Percentiles rank a stretch among this genome's conserved stretches.
phyloP scores from a whole-genome alignment of 1,140 invertebrate genomes.

The Nautilus pompilius region DNA sequence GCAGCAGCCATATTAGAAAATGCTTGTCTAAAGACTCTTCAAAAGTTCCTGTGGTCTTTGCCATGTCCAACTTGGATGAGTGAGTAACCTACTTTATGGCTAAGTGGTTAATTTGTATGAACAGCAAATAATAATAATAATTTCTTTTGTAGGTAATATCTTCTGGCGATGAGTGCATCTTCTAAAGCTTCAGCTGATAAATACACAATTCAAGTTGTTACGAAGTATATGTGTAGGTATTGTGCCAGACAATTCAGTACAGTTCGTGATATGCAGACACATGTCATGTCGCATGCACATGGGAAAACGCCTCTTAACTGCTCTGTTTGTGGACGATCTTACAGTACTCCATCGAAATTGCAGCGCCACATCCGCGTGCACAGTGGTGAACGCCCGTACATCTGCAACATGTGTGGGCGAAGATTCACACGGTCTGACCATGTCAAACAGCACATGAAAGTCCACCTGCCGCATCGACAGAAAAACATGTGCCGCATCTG shows the following conservation, averaged over 20 bases:
- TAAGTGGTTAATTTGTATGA: too few species aligned
- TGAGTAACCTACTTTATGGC: too few species aligned
- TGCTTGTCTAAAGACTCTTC: too few species aligned
- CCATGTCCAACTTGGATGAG: too few species aligned
- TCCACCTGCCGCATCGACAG: slow-evolving; percentile 7
- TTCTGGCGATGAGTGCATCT: too few species aligned
- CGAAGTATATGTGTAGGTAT: neutral
- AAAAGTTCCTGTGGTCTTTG: too few species aligned
- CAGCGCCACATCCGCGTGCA: slow-evolving; percentile 80
- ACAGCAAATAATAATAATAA: too few species aligned
- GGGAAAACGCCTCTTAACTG: slow-evolving; percentile 65
- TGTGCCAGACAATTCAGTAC: neutral
- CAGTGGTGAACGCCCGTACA: slow-evolving; percentile 89
- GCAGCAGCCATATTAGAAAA: too few species aligned
- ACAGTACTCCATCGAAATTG: slow-evolving; percentile 85
- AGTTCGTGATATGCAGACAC: neutral
- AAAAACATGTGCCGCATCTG: slow-evolving; percentile 5
- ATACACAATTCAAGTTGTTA: neutral
- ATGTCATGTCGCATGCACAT: neutral
- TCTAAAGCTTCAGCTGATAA: too few species aligned
- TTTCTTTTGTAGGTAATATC: too few species aligned
- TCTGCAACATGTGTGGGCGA: slow-evolving; percentile 74
- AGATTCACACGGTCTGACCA: slow-evolving; percentile 78
- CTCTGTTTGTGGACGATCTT: slow-evolving; percentile 76
- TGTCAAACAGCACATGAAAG: slow-evolving; percentile 11